Evolutionary conservation across 2,113 vertebrate species (phyloP).

Genomic region (Cochlearius cochlearius): DNA sequence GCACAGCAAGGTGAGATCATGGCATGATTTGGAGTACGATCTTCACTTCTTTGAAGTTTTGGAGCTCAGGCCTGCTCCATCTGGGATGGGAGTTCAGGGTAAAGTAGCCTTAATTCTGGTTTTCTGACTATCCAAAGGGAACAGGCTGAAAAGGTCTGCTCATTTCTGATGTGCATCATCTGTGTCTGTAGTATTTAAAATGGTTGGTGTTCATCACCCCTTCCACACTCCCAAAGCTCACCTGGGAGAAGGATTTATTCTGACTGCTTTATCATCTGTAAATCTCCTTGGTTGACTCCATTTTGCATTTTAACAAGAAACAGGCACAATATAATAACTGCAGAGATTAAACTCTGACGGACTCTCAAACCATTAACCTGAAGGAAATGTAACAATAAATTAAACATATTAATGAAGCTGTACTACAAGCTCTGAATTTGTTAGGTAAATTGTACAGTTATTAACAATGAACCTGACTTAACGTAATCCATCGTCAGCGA

Average conservation of each 20-base stretch:
- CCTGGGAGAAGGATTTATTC: constrained; percentile 16
- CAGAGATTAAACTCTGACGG: constrained; percentile 60
- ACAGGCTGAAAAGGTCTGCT: neutral
- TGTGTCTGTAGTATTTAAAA: neutral
- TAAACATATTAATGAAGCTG: constrained; percentile 70
- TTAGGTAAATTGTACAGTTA: constrained; percentile 70
- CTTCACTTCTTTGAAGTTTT: neutral
- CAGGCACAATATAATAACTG: constrained; percentile 59
- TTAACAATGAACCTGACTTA: constrained; percentile 52
- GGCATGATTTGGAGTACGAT: neutral
- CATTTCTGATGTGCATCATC: neutral
- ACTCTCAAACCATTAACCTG: constrained; percentile 68
- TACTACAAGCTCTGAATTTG: constrained; percentile 62
- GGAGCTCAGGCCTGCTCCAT: neutral
- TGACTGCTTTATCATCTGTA: constrained; percentile 29
- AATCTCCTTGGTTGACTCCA: constrained; percentile 38
- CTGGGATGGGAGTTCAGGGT: neutral
- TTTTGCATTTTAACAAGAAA: constrained; percentile 64
- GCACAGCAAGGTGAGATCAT: neutral
- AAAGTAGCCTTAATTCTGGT: neutral
- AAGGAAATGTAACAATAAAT: constrained; percentile 69
- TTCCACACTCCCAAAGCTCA: neutral
- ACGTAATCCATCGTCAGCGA: neutral
- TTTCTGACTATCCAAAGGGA: neutral
- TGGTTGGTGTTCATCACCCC: neutral